Percentiles rank a stretch among this genome's conserved stretches.
These are phyloP conservation scores for Microtus richardsoni DNA, from an alignment of 2,113 vertebrate genomes.

Conservation along the genomic window DNA sequence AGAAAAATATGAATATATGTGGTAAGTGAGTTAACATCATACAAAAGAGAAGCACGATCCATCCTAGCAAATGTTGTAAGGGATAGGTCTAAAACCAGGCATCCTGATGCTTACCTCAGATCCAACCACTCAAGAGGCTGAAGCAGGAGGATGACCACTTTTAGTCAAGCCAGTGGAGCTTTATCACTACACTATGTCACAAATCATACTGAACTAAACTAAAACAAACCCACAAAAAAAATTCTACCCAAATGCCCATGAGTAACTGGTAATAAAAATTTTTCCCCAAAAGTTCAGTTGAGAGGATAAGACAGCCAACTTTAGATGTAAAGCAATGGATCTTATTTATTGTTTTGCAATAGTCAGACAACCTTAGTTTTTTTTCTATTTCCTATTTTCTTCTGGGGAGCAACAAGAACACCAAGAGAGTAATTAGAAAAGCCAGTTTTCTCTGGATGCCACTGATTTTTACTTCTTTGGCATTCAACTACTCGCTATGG, in stretches of 20 bases:
- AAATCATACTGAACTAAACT: neutral
- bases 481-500: neutral
- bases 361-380: neutral
- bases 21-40: neutral
- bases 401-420: neutral
- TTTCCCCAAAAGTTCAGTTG: neutral
- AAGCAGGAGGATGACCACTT: neutral
- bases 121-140: neutral
- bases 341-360: neutral
- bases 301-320: neutral
- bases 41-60: neutral
- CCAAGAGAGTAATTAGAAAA: conserved; percentile 3
- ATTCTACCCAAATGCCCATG: neutral
- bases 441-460: neutral
- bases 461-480: neutral
- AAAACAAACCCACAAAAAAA: neutral
- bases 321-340: neutral
- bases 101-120: neutral
- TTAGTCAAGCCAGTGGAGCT: neutral
- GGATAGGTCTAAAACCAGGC: neutral
- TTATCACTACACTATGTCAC: neutral
- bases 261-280: neutral
- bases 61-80: neutral
- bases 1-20: neutral
- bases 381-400: neutral